phyloP scores from a whole-genome alignment of 2,797 vertebrate species.

The Sebastes hopkinsi region DNA sequence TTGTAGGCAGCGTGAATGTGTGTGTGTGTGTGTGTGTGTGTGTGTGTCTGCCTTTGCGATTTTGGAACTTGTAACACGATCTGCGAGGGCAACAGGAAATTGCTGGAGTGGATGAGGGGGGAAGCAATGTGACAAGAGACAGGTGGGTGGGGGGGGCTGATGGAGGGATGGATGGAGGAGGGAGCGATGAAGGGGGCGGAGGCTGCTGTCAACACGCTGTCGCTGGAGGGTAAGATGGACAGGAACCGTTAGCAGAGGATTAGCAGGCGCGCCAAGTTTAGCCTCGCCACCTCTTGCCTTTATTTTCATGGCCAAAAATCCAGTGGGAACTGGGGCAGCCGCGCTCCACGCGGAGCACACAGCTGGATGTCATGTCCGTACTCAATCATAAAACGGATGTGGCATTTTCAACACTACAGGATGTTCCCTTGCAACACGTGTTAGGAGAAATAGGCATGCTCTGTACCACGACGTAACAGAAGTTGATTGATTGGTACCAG shows the following conservation, averaged over 20 bases:
- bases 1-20: background rate
- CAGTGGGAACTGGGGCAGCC: constrained; percentile 48
- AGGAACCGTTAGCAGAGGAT: constrained; percentile 89
- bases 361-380: constrained; percentile 4
- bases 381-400: constrained; percentile 12
- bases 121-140: constrained; percentile 72
- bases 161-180: constrained; percentile 13
- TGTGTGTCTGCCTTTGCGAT: constrained; percentile 41
- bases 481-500: background rate
- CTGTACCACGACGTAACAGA: background rate
- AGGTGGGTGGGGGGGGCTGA: constrained; percentile 39
- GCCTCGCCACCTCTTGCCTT: constrained; percentile 74
- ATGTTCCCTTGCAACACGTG: background rate
- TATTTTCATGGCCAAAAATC: constrained; percentile 46
- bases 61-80: constrained; percentile 86
- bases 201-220: constrained; percentile 82
- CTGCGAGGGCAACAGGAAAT: constrained; percentile 93
- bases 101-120: constrained; percentile 77
- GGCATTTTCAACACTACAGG: constrained; percentile 10
- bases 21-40: constrained; percentile 21
- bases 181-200: constrained; percentile 71
- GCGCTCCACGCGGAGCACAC: background rate
- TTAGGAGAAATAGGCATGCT: background rate
- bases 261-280: constrained; percentile 85
- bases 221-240: constrained; percentile 84